Percentiles rank a stretch among this genome's conserved stretches.
Evolutionary conservation across 2,797 vertebrate species (phyloP).

Genomic region (Naso thynnoides): DNA sequence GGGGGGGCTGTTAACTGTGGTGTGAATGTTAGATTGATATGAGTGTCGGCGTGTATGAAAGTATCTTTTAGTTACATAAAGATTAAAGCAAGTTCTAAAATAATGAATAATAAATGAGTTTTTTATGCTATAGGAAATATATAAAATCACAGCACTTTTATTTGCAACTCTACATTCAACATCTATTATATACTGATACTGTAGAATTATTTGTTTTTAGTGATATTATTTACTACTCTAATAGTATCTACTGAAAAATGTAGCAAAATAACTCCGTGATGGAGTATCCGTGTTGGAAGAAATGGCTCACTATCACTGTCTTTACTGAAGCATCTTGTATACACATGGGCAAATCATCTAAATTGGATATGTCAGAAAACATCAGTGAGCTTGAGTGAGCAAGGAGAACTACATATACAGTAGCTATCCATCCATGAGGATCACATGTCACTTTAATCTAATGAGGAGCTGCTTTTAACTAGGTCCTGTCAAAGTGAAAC

Average conservation of each 20-base stretch:
- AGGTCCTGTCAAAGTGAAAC: not conserved
- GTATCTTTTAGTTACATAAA: slow-evolving; percentile 10
- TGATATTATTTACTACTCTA: not conserved
- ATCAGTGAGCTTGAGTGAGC: slow-evolving; percentile 19
- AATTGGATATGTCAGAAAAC: slow-evolving; percentile 47
- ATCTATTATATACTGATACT: not conserved
- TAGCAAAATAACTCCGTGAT: not conserved
- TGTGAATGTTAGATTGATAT: slow-evolving; percentile 7
- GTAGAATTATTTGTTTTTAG: not conserved
- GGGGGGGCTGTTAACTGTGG: slow-evolving; percentile 3
- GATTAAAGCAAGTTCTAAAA: slow-evolving; percentile 8
- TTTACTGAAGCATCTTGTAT: not conserved
- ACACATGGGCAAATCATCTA: slow-evolving; percentile 6
- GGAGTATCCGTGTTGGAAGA: not conserved
- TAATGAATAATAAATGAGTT: not conserved
- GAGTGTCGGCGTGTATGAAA: not conserved
- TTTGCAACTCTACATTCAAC: not conserved
- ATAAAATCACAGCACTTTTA: not conserved
- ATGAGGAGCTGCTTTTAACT: not conserved
- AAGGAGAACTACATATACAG: slow-evolving; percentile 4
- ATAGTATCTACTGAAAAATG: no score
- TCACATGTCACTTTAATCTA: slow-evolving; percentile 18
- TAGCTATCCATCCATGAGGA: not conserved
- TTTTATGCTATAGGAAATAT: not conserved
- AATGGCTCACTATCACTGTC: not conserved